Evolutionary conservation across 2,888 invertebrate genomes (phyloP), one percentile per base, ranked within the genome.

Genomic region (Auanema freiburgensis): DNA sequence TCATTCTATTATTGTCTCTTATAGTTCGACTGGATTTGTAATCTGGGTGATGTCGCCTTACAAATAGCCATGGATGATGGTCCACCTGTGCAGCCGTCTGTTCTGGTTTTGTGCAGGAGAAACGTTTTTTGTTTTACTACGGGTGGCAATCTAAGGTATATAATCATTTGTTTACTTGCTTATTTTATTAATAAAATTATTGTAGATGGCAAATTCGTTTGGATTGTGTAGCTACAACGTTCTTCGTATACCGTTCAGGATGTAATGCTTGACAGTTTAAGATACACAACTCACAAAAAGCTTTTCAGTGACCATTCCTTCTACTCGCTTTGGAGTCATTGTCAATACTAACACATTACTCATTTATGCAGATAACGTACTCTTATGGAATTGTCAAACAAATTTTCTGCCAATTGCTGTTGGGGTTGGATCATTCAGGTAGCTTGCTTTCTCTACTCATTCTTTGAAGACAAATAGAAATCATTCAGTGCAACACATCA

Each of bases 1-100:
- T 18, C 54, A 14, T 33, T 33, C 11, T 12, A 11, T 11, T 12
- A 43, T 43, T 43, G 43, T 43, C n/a, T 43, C n/a, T 43, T n/a
- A 21, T 57, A 75, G 75, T 69, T 65, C 43, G 75, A 75, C 46
- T 75, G 72, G 72, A 41, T 60, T 0, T 67, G 71, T 46, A 68
- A 69, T 18, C 57, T 72, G 0, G 75, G 75, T 6, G 75, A 75
- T 53, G 59, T 57, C 10, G 69, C 71, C 1, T 55, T 75, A 0
- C 57, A 66, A 23, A 58, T 75, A 40, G 63, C 65, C 25, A 59
- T 63, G 10, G 66, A 71, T 12, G 67, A 66, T 18, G 10, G 41
- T 1, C 49, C 49, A 0, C 58, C 54, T 12, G 33, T 60, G 5
- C 52, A 18, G 12, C 63, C 71, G 23, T 54, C 55, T 1, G 63